Percentiles rank a stretch among this genome's conserved stretches.
Evolutionary conservation across 2,888 invertebrate genomes (phyloP).

Genomic region (Xylota sylvarum): DNA sequence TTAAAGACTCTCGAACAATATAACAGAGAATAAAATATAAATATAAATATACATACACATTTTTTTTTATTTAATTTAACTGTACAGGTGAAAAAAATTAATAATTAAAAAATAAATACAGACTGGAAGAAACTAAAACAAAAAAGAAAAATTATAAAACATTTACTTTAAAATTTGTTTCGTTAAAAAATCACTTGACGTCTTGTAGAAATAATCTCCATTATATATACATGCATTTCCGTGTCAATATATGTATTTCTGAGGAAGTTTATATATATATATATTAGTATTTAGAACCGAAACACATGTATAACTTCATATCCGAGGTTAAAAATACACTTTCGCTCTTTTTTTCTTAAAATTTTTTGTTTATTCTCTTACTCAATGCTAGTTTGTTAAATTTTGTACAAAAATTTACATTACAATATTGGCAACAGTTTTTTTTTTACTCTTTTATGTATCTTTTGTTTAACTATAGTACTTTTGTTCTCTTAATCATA

Average conservation of each 20-base stretch:
- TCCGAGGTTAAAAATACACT: constrained; percentile 58
- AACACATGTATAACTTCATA: constrained; percentile 56
- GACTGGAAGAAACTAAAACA: constrained; percentile 26
- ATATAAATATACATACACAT: constrained; percentile 47
- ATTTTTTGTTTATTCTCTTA: constrained; percentile 52
- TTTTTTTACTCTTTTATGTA: constrained; percentile 12
- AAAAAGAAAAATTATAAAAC: constrained; percentile 20
- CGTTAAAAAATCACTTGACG: constrained; percentile 64
- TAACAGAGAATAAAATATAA: constrained; percentile 65
- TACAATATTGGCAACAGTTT: constrained; percentile 75
- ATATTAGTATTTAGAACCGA: constrained; percentile 52
- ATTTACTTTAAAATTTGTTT: constrained; percentile 23
- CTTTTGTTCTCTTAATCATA: constrained; percentile 44
- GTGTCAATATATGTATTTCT: constrained; percentile 37
- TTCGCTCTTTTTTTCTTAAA: too few species aligned
- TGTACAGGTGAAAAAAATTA: constrained; percentile 59
- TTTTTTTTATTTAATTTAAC: constrained; percentile 39
- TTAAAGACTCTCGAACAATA: constrained; percentile 57
- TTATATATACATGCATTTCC: constrained; percentile 23
- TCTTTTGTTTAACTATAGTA: constrained; percentile 7
- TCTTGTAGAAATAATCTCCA: constrained; percentile 61
- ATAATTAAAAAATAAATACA: constrained; percentile 59
- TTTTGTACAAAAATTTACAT: constrained; percentile 78
- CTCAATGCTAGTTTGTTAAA: constrained; percentile 62
- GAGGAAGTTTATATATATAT: constrained; percentile 40